phyloP scores from a whole-genome alignment of 2,797 vertebrate genomes.

The Eulemur mongoz region DNA sequence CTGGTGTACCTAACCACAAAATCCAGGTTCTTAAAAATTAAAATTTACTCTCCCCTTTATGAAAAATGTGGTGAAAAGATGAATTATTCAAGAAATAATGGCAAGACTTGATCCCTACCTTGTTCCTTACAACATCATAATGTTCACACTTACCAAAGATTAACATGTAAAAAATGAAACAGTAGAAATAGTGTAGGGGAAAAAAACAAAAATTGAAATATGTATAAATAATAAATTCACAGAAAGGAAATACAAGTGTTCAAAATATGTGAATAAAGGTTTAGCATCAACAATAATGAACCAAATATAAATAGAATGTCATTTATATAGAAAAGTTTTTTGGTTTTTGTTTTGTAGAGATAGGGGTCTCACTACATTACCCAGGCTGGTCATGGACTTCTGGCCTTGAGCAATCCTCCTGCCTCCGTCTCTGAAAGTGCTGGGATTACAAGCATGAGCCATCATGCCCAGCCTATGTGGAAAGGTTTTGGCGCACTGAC shows the following conservation, averaged over 20 bases:
- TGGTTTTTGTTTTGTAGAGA: too few relatives aligned
- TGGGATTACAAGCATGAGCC: too few relatives aligned
- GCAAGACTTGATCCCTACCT: background rate
- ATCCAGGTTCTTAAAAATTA: background rate
- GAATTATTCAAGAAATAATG: background rate
- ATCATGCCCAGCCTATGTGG: too few relatives aligned
- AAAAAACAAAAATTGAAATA: background rate
- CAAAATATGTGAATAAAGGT: background rate
- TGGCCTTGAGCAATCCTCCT: too few relatives aligned
- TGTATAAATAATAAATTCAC: background rate
- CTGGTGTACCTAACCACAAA: background rate
- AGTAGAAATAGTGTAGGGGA: background rate
- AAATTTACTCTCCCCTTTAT: background rate
- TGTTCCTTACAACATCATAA: background rate
- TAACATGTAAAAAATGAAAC: background rate
- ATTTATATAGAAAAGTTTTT: background rate
- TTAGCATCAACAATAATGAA: background rate
- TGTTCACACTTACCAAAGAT: background rate
- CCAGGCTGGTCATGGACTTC: too few relatives aligned
- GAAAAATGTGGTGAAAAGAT: background rate
- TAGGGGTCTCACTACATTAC: too few relatives aligned
- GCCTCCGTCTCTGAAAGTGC: too few relatives aligned
- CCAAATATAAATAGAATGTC: background rate
- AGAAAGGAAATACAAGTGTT: background rate
- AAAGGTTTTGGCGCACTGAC: background rate